Percentiles rank a stretch among this genome's conserved stretches.
phyloP scores from a whole-genome alignment of 2,797 vertebrate genomes.

The Crocodylus rhombifer region DNA sequence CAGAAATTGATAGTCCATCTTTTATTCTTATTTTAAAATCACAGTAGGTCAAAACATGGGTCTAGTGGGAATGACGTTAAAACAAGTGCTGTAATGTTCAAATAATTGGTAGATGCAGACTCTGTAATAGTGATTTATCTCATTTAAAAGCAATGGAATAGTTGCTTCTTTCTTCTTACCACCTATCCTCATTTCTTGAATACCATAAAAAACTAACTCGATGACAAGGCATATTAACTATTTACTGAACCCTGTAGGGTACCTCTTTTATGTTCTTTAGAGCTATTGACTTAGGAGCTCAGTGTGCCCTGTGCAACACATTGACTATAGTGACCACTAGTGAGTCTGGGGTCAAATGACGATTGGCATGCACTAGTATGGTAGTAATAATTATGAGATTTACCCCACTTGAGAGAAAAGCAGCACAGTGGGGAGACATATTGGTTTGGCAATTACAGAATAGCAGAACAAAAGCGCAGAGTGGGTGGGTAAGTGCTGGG shows the following conservation, averaged over 20 bases:
- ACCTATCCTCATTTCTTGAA: background rate
- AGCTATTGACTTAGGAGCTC: background rate
- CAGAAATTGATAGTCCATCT: accelerated
- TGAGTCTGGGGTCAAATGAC: no score
- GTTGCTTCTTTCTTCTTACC: background rate
- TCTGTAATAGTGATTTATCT: background rate
- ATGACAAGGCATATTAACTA: background rate
- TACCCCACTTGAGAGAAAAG: no score
- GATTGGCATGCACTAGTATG: no score
- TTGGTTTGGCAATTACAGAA: no score
- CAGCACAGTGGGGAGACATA: no score
- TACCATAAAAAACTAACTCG: background rate
- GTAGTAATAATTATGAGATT: no score
- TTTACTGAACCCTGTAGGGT: background rate
- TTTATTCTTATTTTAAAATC: background rate
- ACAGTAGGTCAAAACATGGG: background rate
- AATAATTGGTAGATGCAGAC: background rate
- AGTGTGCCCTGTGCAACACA: no score
- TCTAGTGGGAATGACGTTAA: background rate
- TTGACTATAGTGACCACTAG: no score
- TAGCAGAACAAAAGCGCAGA: no score
- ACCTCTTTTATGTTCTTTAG: background rate
- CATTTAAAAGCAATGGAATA: background rate
- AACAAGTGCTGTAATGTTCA: background rate
- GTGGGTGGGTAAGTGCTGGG: no score